phyloP scores from a whole-genome alignment of 2,797 vertebrate species.

The Chrysocyon brachyurus region DNA sequence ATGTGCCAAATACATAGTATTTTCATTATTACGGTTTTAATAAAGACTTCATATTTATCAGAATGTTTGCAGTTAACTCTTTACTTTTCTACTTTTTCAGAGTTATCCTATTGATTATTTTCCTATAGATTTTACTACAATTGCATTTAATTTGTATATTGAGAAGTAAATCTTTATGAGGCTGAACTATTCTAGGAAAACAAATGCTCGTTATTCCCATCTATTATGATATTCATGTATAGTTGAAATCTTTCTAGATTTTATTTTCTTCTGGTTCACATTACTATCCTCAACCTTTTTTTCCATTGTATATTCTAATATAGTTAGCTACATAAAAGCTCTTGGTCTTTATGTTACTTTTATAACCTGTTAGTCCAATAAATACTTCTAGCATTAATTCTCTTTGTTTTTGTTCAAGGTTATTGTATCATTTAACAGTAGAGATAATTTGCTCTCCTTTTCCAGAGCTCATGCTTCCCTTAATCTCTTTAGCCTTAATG shows the following conservation, averaged over 20 bases:
- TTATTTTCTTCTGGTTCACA: not conserved
- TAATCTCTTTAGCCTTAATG: not conserved
- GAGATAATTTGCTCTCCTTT: not conserved
- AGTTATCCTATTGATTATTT: not conserved
- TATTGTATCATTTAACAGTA: not conserved
- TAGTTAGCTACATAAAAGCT: not conserved
- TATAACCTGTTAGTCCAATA: not conserved
- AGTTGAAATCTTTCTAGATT: not conserved
- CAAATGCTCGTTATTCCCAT: not conserved
- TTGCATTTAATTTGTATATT: not conserved
- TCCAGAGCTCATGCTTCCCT: not conserved
- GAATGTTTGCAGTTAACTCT: not conserved
- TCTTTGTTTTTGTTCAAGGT: not conserved
- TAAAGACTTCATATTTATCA: not conserved
- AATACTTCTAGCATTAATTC: not conserved
- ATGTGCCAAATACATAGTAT: not conserved
- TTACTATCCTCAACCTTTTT: not conserved
- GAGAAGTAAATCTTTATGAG: not conserved
- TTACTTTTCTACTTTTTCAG: not conserved
- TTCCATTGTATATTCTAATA: not conserved
- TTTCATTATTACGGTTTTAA: not conserved
- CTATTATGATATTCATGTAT: not conserved
- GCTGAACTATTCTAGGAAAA: not conserved
- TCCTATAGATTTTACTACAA: not conserved
- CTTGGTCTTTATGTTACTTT: not conserved